Base-by-base conservation (phyloP, 2,888 invertebrate genomes). In the Axea sp. region DNA sequence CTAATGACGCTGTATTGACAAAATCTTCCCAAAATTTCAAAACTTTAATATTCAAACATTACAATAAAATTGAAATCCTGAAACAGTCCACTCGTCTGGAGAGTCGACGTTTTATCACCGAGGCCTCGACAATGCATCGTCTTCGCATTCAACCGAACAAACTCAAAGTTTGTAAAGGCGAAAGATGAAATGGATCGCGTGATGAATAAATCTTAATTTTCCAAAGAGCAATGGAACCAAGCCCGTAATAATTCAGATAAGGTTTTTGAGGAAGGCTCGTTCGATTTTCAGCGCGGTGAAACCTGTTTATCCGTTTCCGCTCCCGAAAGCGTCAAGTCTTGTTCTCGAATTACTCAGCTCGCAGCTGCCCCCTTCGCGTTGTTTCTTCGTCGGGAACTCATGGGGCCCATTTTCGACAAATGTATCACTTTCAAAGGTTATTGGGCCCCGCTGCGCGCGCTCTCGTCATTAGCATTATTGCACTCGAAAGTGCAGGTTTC, bases 341-440 rank as follows among this genome's bases (percentile, higher is more conserved):
- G n/a, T n/a, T n/a, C 80, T 82, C 80, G 67, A 76, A 77, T 80
- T 77, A 73, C 79, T 49, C 78, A 80, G 80, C 78, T 77, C 68
- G 73, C 84, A 83, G 83, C 83, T 84, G 84, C 75, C 72, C 67
- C 47, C 65, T 73, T 39, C 41, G 8, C 14, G 67, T 78, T 37
- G 39, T 71, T 74, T 73, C 51, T 53, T 43, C 26, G 41, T 19
- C 19, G 19, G 4, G 19, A 26, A 33, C 37, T 22, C 35, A 35
- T 19, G 35, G 24, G 31, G 12, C 31, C 57, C 55, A 8, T 57
- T 57, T 60, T 60, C 60, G 47, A 28, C 47, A 28, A 37, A 47
- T 45, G 43, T 57, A 60, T 60, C 60, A 33, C 60, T 60, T 47
- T 47, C 47, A 35, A 19, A 43, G 24, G 2, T n/a, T 24, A 12